These are phyloP conservation scores for Lagenorhynchus albirostris DNA, from an alignment of 2,113 vertebrate species.

Conservation along the genomic window DNA sequence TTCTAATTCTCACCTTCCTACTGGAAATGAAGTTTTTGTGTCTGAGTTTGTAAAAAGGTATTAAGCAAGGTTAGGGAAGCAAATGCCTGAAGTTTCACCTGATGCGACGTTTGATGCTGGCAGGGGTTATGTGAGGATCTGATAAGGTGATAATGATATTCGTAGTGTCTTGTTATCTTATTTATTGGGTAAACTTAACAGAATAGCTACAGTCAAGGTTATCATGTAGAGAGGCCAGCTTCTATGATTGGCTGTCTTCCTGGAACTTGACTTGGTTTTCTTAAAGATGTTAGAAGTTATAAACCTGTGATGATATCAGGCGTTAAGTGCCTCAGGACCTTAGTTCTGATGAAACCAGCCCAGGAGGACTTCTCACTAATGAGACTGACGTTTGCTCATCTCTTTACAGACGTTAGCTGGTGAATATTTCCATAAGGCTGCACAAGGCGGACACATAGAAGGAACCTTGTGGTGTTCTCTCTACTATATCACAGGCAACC, in stretches of 20 bases:
- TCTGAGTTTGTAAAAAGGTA: background rate
- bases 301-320: background rate
- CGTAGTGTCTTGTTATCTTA: background rate
- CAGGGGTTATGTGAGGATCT: background rate
- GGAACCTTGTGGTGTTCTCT: conserved; percentile 87
- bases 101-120: background rate
- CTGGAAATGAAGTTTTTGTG: conserved; percentile 8
- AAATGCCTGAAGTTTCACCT: conserved; percentile 31
- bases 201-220: background rate
- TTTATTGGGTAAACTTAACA: background rate
- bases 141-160: background rate
- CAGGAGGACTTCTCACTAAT: background rate
- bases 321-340: rapidly evolving
- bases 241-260: background rate
- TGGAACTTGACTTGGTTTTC: conserved; percentile 10
- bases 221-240: background rate
- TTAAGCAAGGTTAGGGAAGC: conserved; percentile 41
- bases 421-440: conserved; percentile 89
- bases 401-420: conserved; percentile 88
- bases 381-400: background rate
- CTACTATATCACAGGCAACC: conserved; percentile 89
- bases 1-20: conserved; percentile 69
- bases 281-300: background rate
- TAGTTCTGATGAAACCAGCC: background rate
- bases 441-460: conserved; percentile 87